phyloP scores from a whole-genome alignment of 2,888 invertebrate species.

The Gandaritis pyraliata region DNA sequence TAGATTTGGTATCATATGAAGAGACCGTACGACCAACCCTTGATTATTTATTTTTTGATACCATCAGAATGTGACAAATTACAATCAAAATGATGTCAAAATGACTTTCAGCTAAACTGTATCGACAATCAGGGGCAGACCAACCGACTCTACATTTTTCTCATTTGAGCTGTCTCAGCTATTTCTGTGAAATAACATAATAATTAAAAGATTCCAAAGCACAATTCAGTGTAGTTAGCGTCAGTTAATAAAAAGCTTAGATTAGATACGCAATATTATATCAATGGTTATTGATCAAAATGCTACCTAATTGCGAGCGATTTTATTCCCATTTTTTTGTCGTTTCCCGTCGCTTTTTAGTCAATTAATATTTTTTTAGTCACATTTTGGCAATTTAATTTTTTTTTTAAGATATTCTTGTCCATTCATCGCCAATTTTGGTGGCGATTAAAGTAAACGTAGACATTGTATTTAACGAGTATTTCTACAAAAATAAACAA shows the following conservation, averaged over 20 bases:
- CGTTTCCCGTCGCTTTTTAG: constrained; percentile 50
- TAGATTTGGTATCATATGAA: too few relatives aligned
- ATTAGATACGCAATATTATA: constrained; percentile 44
- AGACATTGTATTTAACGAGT: constrained; percentile 37
- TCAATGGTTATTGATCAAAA: constrained; percentile 52
- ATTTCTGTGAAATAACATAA: too few relatives aligned
- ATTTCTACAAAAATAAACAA: constrained; percentile 35
- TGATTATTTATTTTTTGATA: too few relatives aligned
- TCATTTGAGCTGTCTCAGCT: too few relatives aligned
- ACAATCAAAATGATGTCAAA: too few relatives aligned
- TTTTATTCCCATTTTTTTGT: constrained; percentile 51
- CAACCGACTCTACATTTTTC: too few relatives aligned
- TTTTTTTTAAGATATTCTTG: constrained; percentile 16
- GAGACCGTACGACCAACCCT: too few relatives aligned
- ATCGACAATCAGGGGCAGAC: too few relatives aligned
- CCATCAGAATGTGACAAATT: too few relatives aligned
- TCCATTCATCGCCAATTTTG: constrained; percentile 14
- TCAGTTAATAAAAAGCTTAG: constrained; percentile 43
- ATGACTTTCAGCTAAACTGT: too few relatives aligned
- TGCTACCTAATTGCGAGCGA: constrained; percentile 67
- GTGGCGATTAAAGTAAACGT: constrained; percentile 27
- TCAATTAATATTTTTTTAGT: constrained; percentile 36
- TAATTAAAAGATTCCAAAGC: too few relatives aligned
- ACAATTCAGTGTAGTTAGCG: neutral
- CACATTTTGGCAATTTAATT: constrained; percentile 3